Percentiles rank a stretch among this genome's conserved stretches.
phyloP scores from a whole-genome alignment of 2,888 invertebrate species.

The Agrotis puta region DNA sequence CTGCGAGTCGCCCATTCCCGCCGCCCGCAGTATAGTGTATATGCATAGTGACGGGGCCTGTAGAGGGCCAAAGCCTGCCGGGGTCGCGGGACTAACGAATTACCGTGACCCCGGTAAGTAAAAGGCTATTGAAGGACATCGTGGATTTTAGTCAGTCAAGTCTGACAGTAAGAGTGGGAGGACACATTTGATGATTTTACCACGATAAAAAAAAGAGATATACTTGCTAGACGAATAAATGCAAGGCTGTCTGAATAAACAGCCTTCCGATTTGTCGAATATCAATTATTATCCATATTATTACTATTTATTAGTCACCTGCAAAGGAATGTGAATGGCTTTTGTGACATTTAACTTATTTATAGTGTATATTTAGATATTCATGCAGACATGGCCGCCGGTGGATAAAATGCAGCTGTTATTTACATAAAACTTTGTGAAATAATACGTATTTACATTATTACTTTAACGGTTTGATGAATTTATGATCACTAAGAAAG shows the following conservation, averaged over 20 bases:
- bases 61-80: too few relatives aligned
- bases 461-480: background rate
- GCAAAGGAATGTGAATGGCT: constrained; percentile 62
- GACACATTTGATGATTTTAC: too few relatives aligned
- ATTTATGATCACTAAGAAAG: background rate
- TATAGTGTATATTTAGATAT: constrained; percentile 29
- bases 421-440: constrained; percentile 21
- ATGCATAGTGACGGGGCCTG: too few relatives aligned
- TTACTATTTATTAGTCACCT: constrained; percentile 49
- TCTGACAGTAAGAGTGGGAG: too few relatives aligned
- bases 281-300: constrained; percentile 19
- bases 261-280: constrained; percentile 3
- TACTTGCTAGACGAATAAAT: too few relatives aligned
- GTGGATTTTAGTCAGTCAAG: too few relatives aligned
- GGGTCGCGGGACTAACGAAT: too few relatives aligned
- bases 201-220: too few relatives aligned
- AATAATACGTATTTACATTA: constrained; percentile 16
- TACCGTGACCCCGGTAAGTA: too few relatives aligned
- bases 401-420: constrained; percentile 47
- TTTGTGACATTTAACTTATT: constrained; percentile 68
- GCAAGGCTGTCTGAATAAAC: background rate
- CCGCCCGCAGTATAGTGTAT: too few relatives aligned
- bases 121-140: too few relatives aligned
- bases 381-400: constrained; percentile 27
- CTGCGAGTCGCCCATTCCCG: too few relatives aligned